phyloP scores from a whole-genome alignment of 2,113 vertebrate genomes.

The Mesembrinibis cayennensis region DNA sequence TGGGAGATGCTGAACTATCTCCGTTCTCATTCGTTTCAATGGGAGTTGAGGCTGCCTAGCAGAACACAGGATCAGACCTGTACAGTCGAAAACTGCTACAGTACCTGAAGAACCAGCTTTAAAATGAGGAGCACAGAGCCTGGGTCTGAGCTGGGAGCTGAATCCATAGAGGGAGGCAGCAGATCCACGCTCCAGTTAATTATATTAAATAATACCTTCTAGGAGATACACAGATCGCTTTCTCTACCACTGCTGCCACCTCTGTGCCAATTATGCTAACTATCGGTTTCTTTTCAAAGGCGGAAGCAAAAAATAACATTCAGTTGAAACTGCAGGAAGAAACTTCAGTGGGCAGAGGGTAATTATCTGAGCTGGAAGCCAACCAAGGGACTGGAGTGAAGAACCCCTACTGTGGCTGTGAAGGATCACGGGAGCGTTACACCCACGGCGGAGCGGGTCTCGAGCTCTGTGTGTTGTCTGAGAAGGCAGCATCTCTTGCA shows the following conservation, averaged over 20 bases:
- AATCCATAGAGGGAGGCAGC: neutral
- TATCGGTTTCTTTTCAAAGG: slow-evolving; percentile 32
- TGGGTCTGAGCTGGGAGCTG: slow-evolving; percentile 13
- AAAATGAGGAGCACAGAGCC: neutral
- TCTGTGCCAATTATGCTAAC: slow-evolving; percentile 47
- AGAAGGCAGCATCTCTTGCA: neutral
- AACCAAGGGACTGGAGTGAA: neutral
- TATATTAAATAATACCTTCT: slow-evolving; percentile 34
- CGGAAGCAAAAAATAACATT: slow-evolving; percentile 8
- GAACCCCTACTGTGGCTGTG: neutral
- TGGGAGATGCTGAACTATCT: neutral
- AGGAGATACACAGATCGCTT: neutral
- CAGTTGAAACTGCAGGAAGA: slow-evolving; percentile 45
- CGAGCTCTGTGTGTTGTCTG: fast-evolving
- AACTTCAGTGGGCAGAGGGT: slow-evolving; percentile 16
- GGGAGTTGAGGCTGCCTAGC: neutral
- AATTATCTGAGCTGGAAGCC: neutral
- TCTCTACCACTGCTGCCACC: neutral
- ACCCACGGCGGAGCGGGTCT: fast-evolving
- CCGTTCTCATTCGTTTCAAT: neutral
- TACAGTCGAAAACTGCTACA: neutral
- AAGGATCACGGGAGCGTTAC: neutral
- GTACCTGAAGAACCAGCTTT: slow-evolving; percentile 52
- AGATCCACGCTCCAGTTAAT: neutral
- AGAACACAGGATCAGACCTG: slow-evolving; percentile 37